Base-by-base conservation (phyloP, 2,113 vertebrate species). In the Gopherus flavomarginatus region DNA sequence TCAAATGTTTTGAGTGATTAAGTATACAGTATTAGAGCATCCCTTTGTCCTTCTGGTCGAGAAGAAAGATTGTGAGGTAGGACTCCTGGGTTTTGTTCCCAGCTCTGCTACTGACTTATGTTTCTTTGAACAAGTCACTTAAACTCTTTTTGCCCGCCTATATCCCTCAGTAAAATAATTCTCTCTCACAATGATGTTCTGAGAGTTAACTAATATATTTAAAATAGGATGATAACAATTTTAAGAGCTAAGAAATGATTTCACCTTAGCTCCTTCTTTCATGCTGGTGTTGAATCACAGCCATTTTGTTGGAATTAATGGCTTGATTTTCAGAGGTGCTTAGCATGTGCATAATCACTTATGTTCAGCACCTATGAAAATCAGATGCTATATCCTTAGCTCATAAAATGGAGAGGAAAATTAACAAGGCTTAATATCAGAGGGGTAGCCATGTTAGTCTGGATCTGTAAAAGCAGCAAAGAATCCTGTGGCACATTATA, bases 391-490 rank as follows among this genome's bases (percentile, higher is more conserved):
- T 90, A 92, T 89, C 90, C 62, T 72, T 90, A 69, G 27, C 59
- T 93, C 81, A 57, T 96, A 91, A 96, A 94, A 93, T 3, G 19
- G 62, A 78, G 81, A 94, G 87, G 89, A 95, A 78, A 93, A 90
- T 69, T 94, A 95, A 90, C 50, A 87, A 9, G n/a, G 29, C 83
- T 83, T 79, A 50, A 31, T 91, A 4, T 86, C n/a, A n/a, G n/a
- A n/a, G n/a, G n/a, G n/a, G n/a, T n/a, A n/a, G n/a, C n/a, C n/a
- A n/a, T n/a, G n/a, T n/a, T n/a, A n/a, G n/a, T n/a, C n/a, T n/a
- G n/a, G n/a, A n/a, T n/a, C n/a, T n/a, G n/a, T n/a, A n/a, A n/a
- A n/a, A n/a, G n/a, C n/a, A n/a, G n/a, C n/a, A n/a, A n/a, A n/a
- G n/a, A n/a, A n/a, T n/a, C n/a, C n/a, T n/a, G n/a, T n/a, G n/a